Evolutionary conservation across 1,140 invertebrate species (phyloP), one percentile per base, ranked within the genome.

Genomic region (Pentalonia nigronervosa): DNA sequence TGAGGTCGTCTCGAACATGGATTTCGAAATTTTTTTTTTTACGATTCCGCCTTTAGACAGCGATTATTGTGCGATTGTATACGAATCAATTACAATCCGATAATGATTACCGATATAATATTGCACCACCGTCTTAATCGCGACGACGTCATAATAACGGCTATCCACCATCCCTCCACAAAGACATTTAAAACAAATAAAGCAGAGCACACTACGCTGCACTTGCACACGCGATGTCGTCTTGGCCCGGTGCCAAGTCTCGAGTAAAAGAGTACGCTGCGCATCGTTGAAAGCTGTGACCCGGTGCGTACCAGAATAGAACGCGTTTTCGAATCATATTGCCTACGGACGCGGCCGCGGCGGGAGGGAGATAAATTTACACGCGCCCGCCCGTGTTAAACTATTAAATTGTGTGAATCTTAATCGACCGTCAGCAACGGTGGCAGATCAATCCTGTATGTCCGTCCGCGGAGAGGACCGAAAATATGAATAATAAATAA

Each of bases 241-340:
- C 14, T 83, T 83, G 81, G 21, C 2, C 36, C 34, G 21, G 21
- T 1, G 20, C 81, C 81, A 83, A 83, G 36, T 36, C 2, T 83
- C 2, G 36, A 20, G 36, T 83, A 36, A 83, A 83, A 83, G 34
- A 36, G 36, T 83, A 67, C 60, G 81, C 36, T 83, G 20, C 81
- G 34, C 34, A 83, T 36, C 81, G 81, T 83, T 83, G 81, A 21
- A 83, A 83, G 36, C 81, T 36, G 60, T 67, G 81, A 83, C 45
- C 45, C 84, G 84, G 45, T 87, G 14, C 8, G 81, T 36, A 83
- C 84, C 45, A 47, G 84, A 87, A 87, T 87, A 91, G 83, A 67
- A 50, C 56, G 23, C 4, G 14, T 45, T 60, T 41, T 56, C 30
- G 88, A 36, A 84, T 23, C 47, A 0, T 45, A 87, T 48, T 84